Base-by-base conservation (phyloP, 2,888 invertebrate species). In the Aphodius sticticus region DNA sequence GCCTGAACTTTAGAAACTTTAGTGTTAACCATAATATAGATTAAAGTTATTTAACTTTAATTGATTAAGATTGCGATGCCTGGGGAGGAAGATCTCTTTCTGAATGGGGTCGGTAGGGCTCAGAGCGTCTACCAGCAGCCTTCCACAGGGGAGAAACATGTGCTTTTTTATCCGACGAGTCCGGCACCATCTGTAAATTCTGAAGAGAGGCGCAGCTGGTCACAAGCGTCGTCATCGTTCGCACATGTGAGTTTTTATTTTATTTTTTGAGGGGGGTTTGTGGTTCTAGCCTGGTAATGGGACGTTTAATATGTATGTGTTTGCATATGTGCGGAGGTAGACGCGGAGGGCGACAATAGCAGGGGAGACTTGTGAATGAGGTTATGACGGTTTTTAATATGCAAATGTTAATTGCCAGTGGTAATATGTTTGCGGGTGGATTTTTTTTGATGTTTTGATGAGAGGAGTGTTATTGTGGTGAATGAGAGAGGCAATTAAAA, bases 101-200 rank as follows among this genome's bases (percentile, higher is more conserved):
- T 89, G 78, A 89, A 89, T 83, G 88, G 88, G 74, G 86, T 87
- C 75, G 89, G 88, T 69, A 85, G 87, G 81, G 85, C 89, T 69
- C 89, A 88, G 82, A 89, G 87, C 85, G 86, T 89, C 77, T 89
- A 89, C 83, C 89, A 89, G 81, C 89, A 89, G 83, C 84, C 88
- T 38, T 88, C 89, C 7, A 88, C 89, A 6, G 89, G 89, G 36
- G 89, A 90, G 83, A 90, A 89, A 84, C 89, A 90, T 86, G 90
- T 90, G 83, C 86, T 90, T 79, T 90, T 90, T 84, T 89, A 89
- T 83, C 89, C 89, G 38, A 89, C 89, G 69, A 88, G 88, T 84
- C 88, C 90, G 35, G 87, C 88, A 37, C 88, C 89, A 69, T 87
- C 89, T n/a, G 86, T 86, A 71, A 86, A 86, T 80, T 87, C 88